Percentiles rank a stretch among this genome's conserved stretches.
phyloP scores from a whole-genome alignment of 1,140 invertebrate species.

The Diachasma alloeum region DNA sequence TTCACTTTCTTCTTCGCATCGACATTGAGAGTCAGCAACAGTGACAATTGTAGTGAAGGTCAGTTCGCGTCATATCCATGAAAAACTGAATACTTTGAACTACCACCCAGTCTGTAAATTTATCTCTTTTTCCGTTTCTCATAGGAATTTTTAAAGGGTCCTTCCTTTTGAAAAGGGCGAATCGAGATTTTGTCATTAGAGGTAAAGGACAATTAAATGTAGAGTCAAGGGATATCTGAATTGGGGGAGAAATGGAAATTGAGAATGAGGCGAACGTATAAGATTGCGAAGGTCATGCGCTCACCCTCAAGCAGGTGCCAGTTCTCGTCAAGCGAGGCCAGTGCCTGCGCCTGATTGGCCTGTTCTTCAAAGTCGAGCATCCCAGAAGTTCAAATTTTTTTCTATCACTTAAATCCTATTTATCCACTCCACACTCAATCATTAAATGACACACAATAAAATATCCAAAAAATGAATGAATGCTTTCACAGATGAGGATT shows the following conservation, averaged over 20 bases:
- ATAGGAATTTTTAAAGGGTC: too few species aligned
- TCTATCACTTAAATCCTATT: background rate
- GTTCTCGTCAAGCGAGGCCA: slow-evolving; percentile 50
- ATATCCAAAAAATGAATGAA: background rate
- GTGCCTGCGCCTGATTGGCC: slow-evolving; percentile 48
- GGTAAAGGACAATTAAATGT: background rate
- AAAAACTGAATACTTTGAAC: too few species aligned
- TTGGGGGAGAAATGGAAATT: background rate
- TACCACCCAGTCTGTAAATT: too few species aligned
- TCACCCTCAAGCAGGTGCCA: slow-evolving; percentile 57
- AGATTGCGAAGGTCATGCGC: slow-evolving; percentile 50
- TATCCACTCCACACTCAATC: background rate
- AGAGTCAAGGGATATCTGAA: background rate
- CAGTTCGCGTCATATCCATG: too few species aligned
- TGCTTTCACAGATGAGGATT: background rate
- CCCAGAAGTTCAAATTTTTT: background rate
- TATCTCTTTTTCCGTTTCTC: too few species aligned
- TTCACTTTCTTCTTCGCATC: too few species aligned
- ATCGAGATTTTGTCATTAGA: background rate
- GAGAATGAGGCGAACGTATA: slow-evolving; percentile 15
- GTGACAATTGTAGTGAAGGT: too few species aligned
- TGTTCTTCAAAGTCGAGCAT: slow-evolving; percentile 51
- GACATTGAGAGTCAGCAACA: too few species aligned
- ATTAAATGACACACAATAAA: background rate
- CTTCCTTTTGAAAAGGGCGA: background rate